Evolutionary conservation across 2,888 invertebrate genomes (phyloP).

Genomic region (Melanchra persicariae): DNA sequence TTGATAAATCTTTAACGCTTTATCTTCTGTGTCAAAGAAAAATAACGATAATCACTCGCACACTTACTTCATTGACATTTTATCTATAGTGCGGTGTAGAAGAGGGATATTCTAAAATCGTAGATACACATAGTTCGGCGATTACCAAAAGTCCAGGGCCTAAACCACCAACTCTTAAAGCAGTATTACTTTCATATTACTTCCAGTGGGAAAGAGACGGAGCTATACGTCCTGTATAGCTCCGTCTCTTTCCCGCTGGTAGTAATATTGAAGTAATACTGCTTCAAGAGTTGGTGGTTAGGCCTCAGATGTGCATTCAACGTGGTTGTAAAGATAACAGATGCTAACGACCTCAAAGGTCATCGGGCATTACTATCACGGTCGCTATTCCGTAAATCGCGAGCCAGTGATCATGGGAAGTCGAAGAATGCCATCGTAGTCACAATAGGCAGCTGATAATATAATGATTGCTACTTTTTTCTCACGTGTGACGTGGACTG

Average conservation of each 20-base stretch:
- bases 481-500: conserved; percentile 1
- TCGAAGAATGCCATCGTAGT: background rate
- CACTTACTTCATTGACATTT: conserved; percentile 1
- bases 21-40: conserved; percentile 10
- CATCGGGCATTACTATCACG: conserved; percentile 14
- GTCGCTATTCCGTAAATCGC: conserved; percentile 21
- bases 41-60: conserved; percentile 1
- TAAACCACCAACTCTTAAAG: too few species aligned
- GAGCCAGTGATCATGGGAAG: conserved; percentile 3
- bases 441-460: conserved; percentile 11
- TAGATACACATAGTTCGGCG: conserved; percentile 9
- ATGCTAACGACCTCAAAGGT: conserved; percentile 27
- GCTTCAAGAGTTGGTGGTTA: too few species aligned
- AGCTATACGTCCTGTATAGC: too few species aligned
- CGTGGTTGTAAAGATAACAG: conserved; percentile 17
- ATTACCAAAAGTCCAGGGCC: background rate
- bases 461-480: conserved; percentile 9
- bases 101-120: background rate
- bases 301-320: too few species aligned
- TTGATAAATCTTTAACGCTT: conserved; percentile 15
- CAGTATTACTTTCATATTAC: too few species aligned
- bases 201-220: too few species aligned
- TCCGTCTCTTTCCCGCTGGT: too few species aligned
- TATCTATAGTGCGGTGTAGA: background rate
- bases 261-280: too few species aligned